Evolutionary conservation across 1,140 invertebrate species (phyloP).

Genomic region (Dolichoris vasculosae): DNA sequence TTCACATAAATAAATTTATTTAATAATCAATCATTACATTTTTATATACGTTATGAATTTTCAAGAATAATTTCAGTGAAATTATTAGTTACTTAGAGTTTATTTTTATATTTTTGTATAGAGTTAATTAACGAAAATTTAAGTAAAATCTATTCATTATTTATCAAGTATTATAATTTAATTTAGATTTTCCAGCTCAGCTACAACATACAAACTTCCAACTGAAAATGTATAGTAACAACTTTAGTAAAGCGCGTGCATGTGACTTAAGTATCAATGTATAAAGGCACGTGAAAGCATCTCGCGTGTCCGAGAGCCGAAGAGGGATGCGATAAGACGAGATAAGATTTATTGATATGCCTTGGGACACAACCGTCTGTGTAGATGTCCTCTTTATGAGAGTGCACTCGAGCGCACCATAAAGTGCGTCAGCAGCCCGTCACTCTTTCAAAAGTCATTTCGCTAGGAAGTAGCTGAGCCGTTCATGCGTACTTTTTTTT

Average conservation of each 20-base stretch:
- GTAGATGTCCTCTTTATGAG: neutral
- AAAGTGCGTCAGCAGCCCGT: slow-evolving; percentile 31
- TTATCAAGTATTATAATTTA: too few species aligned
- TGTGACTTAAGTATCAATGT: neutral
- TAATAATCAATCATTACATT: too few species aligned
- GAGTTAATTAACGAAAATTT: too few species aligned
- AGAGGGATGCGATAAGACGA: neutral
- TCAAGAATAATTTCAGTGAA: too few species aligned
- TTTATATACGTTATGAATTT: too few species aligned
- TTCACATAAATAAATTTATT: too few species aligned
- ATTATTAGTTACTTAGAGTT: too few species aligned
- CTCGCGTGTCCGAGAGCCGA: neutral
- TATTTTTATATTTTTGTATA: too few species aligned
- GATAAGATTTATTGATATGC: slow-evolving; percentile 46
- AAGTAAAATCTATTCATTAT: too few species aligned
- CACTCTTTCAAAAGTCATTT: slow-evolving; percentile 24
- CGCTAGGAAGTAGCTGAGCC: neutral
- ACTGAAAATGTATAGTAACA: too few species aligned
- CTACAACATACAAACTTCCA: too few species aligned
- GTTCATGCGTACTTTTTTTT: neutral
- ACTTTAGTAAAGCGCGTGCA: neutral
- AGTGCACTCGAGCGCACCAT: slow-evolving; percentile 22
- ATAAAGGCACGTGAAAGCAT: neutral
- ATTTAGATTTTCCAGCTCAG: too few species aligned
- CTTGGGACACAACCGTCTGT: neutral